phyloP scores from a whole-genome alignment of 1,140 invertebrate species.

The Glomeris maerens region DNA sequence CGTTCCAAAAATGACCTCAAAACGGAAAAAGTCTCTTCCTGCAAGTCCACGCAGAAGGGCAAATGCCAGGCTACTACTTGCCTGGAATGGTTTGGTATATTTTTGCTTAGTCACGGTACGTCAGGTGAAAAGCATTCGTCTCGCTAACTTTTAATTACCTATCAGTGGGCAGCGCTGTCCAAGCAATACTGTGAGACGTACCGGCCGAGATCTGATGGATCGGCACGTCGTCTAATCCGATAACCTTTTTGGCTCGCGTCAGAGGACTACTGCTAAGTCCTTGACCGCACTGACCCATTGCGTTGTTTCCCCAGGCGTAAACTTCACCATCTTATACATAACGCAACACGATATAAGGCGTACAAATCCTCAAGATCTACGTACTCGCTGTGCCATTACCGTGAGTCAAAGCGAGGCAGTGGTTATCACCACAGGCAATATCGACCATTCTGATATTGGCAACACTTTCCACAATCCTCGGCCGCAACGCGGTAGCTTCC shows the following conservation, averaged over 20 bases:
- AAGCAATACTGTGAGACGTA: conserved; percentile 50
- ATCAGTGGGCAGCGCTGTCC: conserved; percentile 45
- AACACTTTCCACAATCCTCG: conserved; percentile 34
- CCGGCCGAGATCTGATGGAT: conserved; percentile 51
- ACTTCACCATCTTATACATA: conserved; percentile 31
- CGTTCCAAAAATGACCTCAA: conserved; percentile 43
- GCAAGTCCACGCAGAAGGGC: conserved; percentile 47
- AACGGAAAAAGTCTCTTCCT: conserved; percentile 43
- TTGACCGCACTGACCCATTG: conserved; percentile 54
- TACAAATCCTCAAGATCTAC: not conserved
- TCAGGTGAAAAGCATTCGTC: too few relatives aligned
- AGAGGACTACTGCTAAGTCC: conserved; percentile 49
- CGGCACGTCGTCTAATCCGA: conserved; percentile 42
- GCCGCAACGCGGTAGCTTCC: conserved; percentile 40
- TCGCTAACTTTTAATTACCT: conserved; percentile 22
- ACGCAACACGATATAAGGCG: not conserved
- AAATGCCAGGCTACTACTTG: conserved; percentile 41
- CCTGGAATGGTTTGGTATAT: too few relatives aligned
- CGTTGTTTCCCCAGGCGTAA: conserved; percentile 53
- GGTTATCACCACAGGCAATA: conserved; percentile 41
- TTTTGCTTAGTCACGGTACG: too few relatives aligned
- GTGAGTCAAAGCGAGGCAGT: conserved; percentile 44
- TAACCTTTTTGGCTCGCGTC: conserved; percentile 42
- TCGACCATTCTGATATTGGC: conserved; percentile 30
- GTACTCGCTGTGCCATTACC: conserved; percentile 27